Evolutionary conservation across 1,140 invertebrate species (phyloP), one percentile per base, ranked within the genome.

Genomic region (Geopemphigus sp.): DNA sequence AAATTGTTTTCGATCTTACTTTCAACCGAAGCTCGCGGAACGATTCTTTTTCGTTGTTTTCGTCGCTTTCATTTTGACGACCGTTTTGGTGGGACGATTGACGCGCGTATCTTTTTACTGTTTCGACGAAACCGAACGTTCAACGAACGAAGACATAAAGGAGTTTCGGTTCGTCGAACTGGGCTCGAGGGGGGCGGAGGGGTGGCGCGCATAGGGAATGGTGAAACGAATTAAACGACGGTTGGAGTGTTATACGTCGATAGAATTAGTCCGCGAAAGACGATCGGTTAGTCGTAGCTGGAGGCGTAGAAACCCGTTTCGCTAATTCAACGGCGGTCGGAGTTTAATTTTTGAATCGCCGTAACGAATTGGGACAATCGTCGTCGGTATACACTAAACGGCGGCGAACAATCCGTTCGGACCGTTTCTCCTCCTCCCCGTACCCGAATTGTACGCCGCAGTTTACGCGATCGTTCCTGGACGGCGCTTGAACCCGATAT

Each of bases 121-220:
- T 68, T 39, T 39, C 26, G 66, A 68, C 50, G 66, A 26, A 50
- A 17, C 45, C 45, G 22, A 68, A 68, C n/a, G n/a, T n/a, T n/a
- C n/a, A n/a, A n/a, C n/a, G n/a, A n/a, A n/a, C n/a, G n/a, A n/a
- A n/a, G n/a, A n/a, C n/a, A n/a, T 39, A 68, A 50, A 50, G 45
- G 50, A 68, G 66, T 50, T 50, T 50, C 17, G 15, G 22, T 50
- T 22, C 66, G 8, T 10, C 22, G 45, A 68, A 50, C 47, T 47
- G 5, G n/a, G n/a, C n/a, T n/a, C n/a, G n/a, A n/a, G n/a, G n/a
- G n/a, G n/a, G n/a, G n/a, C n/a, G n/a, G n/a, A n/a, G n/a, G n/a
- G n/a, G n/a, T n/a, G n/a, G n/a, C n/a, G n/a, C n/a, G n/a, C n/a
- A n/a, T n/a, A n/a, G n/a, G n/a, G 64, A 1, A 68, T 47, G 22